Base-by-base conservation (phyloP, 2,797 vertebrate species). In the Euthynnus affinis region DNA sequence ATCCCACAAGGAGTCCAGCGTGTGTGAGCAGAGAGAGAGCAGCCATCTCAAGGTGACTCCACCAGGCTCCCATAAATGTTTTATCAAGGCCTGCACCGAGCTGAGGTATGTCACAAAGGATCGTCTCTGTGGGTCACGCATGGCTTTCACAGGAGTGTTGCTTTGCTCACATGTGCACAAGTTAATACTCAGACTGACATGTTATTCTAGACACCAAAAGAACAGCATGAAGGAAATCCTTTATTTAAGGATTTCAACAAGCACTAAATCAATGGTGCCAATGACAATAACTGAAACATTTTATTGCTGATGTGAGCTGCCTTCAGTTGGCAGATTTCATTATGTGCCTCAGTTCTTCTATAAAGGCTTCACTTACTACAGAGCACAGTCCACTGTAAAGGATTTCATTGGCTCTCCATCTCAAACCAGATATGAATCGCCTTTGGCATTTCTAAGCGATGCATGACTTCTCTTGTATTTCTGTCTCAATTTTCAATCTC, bases 361-460 rank as follows among this genome's bases (percentile, higher is more conserved):
- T 85, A 79, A 89, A 87, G 76, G 75, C 76, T 80, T 85, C 65
- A 58, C 82, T 84, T 49, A 65, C 74, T 60, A 23, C 44, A 44
- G 48, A 81, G 64, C 81, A 34, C 53, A 76, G 83, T 78, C 84
- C 83, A 64, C 67, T 68, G 82, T 49, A 63, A 71, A 85, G 71
- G 76, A 79, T 81, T 91, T 81, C 72, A 62, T 32, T 25, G 18
- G 58, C 76, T 75, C 72, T 76, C 66, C 59, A 63, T 73, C 74
- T 81, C 78, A 82, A 74, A 80, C 65, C 63, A 66, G 78, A 76
- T 76, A 74, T 84, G 68, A 88, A 86, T 88, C 84, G 87, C 82
- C 85, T 80, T 75, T 88, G 89, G 90, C 88, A 78, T 83, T 88
- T 90, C 81, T 74, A 85, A 89, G 83, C 83, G 85, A 90, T 82